phyloP scores from a whole-genome alignment of 2,797 vertebrate species.

The Propithecus deckenii region DNA sequence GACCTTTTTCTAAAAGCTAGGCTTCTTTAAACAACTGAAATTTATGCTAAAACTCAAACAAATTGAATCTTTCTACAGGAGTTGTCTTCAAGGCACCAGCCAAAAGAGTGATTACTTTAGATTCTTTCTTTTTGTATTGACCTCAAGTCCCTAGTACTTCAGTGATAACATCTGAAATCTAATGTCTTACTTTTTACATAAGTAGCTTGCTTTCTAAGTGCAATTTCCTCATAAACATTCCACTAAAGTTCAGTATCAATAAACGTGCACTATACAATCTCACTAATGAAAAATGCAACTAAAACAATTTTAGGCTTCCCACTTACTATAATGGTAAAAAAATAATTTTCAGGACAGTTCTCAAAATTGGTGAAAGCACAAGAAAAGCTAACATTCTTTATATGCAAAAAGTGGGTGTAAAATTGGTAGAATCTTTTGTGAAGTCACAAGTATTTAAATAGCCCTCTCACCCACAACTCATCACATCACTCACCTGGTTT shows the following conservation, averaged over 20 bases:
- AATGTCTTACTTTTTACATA: not conserved
- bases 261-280: not conserved
- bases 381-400: constrained; percentile 1
- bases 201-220: not conserved
- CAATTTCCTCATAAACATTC: constrained; percentile 15
- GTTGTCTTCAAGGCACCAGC: not conserved
- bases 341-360: not conserved
- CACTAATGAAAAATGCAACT: not conserved
- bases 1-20: not conserved
- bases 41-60: constrained; percentile 23
- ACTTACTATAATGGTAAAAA: not conserved
- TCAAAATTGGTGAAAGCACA: not conserved
- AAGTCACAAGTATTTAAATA: constrained; percentile 37
- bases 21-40: constrained; percentile 7
- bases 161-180: not conserved
- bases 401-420: not conserved
- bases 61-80: not conserved
- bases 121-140: not conserved
- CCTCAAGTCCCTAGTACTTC: not conserved
- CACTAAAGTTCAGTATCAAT: not conserved
- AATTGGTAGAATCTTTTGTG: not conserved
- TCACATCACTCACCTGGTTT: not conserved
- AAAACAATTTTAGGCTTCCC: constrained; percentile 30
- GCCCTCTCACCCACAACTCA: not conserved
- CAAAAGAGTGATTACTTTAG: not conserved